Conservation (phyloP, 2,888 invertebrate species). For the Drosophila siamana region DNA sequence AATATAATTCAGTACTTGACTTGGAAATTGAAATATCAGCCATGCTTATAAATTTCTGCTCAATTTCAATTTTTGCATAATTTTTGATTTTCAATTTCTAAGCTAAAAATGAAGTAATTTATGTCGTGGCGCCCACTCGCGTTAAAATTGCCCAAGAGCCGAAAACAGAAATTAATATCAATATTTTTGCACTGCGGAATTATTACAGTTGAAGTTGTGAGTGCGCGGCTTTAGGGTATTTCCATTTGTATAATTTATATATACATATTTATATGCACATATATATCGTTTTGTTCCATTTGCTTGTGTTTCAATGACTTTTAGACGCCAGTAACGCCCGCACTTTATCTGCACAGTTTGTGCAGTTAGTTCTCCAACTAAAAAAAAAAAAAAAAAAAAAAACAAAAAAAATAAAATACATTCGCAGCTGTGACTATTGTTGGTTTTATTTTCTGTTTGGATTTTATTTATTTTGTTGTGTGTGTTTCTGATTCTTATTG, state of each 20-base stretch:
- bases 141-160: neutral
- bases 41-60: no score
- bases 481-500: slow-evolving; percentile 17
- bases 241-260: slow-evolving; percentile 2
- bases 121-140: neutral
- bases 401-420: slow-evolving; percentile 13
- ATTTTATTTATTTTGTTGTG: slow-evolving; percentile 25
- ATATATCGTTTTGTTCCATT: slow-evolving; percentile 5
- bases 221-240: slow-evolving; percentile 11
- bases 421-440: slow-evolving; percentile 49
- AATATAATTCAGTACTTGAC: no score
- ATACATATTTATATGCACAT: neutral
- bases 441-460: slow-evolving; percentile 14
- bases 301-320: slow-evolving; percentile 34
- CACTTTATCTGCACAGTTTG: neutral
- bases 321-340: slow-evolving; percentile 47
- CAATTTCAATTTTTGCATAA: no score
- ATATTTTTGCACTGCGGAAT: neutral
- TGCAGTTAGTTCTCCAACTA: neutral
- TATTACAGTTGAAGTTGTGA: slow-evolving; percentile 5
- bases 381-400: slow-evolving; percentile 7
- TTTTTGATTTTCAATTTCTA: neutral
- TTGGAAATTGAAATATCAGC: no score
- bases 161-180: neutral
- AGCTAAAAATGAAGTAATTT: neutral